These are phyloP conservation scores for Spisula subtruncata DNA, from an alignment of 2,888 invertebrate genomes.

Conservation along the genomic window DNA sequence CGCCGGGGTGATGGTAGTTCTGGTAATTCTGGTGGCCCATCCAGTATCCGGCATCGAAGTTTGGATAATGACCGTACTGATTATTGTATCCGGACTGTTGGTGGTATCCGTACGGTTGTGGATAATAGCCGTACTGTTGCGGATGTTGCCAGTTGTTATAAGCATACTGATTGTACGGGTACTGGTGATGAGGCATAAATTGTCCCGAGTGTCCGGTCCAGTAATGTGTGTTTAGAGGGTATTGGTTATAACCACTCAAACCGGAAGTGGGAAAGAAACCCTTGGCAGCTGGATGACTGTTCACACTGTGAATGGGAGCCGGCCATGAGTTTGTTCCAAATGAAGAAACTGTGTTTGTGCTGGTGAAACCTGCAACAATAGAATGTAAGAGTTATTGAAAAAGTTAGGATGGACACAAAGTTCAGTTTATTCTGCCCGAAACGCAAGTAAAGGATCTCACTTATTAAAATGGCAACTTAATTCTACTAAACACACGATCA, in stretches of 20 bases:
- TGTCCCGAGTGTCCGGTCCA: slow-evolving; percentile 54
- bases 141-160: background rate
- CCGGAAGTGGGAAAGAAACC: slow-evolving; percentile 40
- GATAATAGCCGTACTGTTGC: slow-evolving; percentile 16
- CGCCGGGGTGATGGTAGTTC: slow-evolving; percentile 46
- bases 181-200: slow-evolving; percentile 41
- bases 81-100: slow-evolving; percentile 48
- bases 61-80: slow-evolving; percentile 51
- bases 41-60: slow-evolving; percentile 57
- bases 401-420: too few species aligned
- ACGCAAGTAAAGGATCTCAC: too few species aligned
- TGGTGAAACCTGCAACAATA: background rate
- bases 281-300: slow-evolving; percentile 34
- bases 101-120: slow-evolving; percentile 44
- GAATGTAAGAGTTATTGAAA: background rate
- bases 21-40: slow-evolving; percentile 21
- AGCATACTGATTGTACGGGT: slow-evolving; percentile 26
- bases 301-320: background rate
- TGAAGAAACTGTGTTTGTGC: background rate
- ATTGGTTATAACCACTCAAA: background rate
- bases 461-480: too few species aligned
- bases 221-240: slow-evolving; percentile 56
- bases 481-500: too few species aligned
- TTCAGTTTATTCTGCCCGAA: too few species aligned
- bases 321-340: background rate